These are phyloP conservation scores for Lasioglossum calceatum DNA, from an alignment of 2,888 invertebrate species.

Conservation along the genomic window DNA sequence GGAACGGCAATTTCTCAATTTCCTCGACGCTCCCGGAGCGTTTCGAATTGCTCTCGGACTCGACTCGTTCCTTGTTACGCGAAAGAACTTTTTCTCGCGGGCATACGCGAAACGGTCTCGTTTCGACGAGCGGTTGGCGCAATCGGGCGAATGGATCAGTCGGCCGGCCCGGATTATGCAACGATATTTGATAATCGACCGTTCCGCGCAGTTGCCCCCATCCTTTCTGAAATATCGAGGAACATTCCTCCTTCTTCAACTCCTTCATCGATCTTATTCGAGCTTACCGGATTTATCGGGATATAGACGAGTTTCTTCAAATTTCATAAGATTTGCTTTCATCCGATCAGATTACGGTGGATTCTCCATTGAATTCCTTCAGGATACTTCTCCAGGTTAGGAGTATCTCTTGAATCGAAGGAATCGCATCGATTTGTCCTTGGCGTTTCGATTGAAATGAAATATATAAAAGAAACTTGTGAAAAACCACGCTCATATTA, in stretches of 20 bases:
- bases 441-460: not conserved
- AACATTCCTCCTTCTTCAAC: not conserved
- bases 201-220: slow-evolving; percentile 2
- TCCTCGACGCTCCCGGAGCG: not conserved
- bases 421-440: not conserved
- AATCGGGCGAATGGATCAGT: slow-evolving; percentile 43
- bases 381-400: no score
- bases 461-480: not conserved
- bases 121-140: slow-evolving; percentile 43
- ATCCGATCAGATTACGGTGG: not conserved
- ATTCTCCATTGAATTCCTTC: not conserved
- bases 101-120: slow-evolving; percentile 16
- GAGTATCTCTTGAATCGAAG: no score
- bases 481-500: no score
- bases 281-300: not conserved
- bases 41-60: not conserved
- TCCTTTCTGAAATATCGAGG: not conserved
- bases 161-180: slow-evolving; percentile 36
- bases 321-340: not conserved
- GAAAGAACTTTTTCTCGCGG: not conserved
- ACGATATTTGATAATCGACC: slow-evolving; percentile 53
- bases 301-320: not conserved
- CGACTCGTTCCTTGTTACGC: not conserved
- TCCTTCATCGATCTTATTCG: not conserved
- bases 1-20: slow-evolving; percentile 42